Conservation (phyloP, 37 sponge, comb jelly and placozoan species). For the Amphimedon queenslandica region DNA sequence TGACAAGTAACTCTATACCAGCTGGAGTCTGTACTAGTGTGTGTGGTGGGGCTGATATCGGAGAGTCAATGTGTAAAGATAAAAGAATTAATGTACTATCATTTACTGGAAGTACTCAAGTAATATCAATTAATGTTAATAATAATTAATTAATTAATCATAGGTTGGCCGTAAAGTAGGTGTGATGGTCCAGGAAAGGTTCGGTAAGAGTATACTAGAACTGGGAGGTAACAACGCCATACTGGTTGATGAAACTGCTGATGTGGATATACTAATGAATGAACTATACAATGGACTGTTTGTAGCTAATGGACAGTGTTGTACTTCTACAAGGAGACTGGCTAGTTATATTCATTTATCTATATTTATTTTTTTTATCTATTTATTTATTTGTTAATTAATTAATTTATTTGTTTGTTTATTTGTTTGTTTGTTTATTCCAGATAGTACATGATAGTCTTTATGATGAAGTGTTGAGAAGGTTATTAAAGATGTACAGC, state of each 20-base stretch:
- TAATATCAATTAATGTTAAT: constrained; percentile 3
- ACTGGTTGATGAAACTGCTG: constrained; percentile 84
- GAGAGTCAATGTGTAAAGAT: constrained; percentile 87
- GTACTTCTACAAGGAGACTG: constrained; percentile 92
- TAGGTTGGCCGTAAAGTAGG: constrained; percentile 86
- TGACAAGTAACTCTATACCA: constrained; percentile 79
- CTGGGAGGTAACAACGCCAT: constrained; percentile 99
- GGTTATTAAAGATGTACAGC: constrained; percentile 82
- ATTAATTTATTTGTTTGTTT: too few species aligned
- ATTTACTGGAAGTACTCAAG: constrained; percentile 93
- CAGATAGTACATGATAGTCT: constrained; percentile 84
- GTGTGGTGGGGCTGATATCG: constrained; percentile 93
- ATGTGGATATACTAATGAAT: constrained; percentile 86
- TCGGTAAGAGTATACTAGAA: constrained; percentile 90
- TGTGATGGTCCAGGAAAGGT: constrained; percentile 78
- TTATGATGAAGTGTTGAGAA: constrained; percentile 83
- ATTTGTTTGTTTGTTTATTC: too few species aligned
- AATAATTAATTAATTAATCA: not conserved
- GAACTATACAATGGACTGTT: constrained; percentile 84
- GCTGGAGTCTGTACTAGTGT: constrained; percentile 74
- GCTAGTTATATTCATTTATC: constrained; percentile 29
- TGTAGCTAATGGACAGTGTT: constrained; percentile 95
- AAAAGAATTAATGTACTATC: constrained; percentile 82
- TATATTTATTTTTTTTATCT: too few species aligned
- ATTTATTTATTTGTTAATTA: too few species aligned